Evolutionary conservation across 2,797 vertebrate genomes (phyloP), one percentile per base, ranked within the genome.

Genomic region (Cygnus olor): DNA sequence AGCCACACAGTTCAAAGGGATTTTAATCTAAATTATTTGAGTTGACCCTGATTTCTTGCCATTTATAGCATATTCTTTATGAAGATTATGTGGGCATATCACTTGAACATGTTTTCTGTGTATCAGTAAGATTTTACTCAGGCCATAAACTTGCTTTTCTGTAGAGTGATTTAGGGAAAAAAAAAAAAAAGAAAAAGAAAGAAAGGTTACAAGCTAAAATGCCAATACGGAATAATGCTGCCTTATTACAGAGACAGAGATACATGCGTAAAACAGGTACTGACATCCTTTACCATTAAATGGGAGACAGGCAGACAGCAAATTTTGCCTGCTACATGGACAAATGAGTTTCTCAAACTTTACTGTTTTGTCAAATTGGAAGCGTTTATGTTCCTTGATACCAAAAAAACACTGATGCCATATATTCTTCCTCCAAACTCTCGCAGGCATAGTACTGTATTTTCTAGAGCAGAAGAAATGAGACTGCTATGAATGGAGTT

Each of bases 1-100:
- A 94, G n/a, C 21, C 25, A 86, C 44, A 38, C 25, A 38, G 77
- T 91, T 97, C 88, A 96, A 95, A 94, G 40, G 81, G 68, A 73
- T 54, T 61, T 22, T 60, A 83, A 86, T 77, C 49, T 78, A 85
- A 89, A 93, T 94, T 93, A 80, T 60, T 77, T 42, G 64, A 96
- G 54, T 40, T 77, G 44, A 93, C 49, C 60, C 70, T 45, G 60
- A 90, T 96, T 93, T 94, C 80, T 95, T 88, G 71, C 68, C 78
- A 88, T 81, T 94, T 91, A 73, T 10, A 88, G 17, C 47, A 66
- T 5, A 56, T 64, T 47, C 53, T 89, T 73, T 56, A 89, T 71
- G 53, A 88, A 81, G 77, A 84, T 79, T 88, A 89, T 63, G 44
- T n/a, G 25, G 7, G 19, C 32, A 36, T 56, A 73, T 76, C 77